phyloP scores from a whole-genome alignment of 1,140 invertebrate species.

The Trichomalopsis sarcophagae region DNA sequence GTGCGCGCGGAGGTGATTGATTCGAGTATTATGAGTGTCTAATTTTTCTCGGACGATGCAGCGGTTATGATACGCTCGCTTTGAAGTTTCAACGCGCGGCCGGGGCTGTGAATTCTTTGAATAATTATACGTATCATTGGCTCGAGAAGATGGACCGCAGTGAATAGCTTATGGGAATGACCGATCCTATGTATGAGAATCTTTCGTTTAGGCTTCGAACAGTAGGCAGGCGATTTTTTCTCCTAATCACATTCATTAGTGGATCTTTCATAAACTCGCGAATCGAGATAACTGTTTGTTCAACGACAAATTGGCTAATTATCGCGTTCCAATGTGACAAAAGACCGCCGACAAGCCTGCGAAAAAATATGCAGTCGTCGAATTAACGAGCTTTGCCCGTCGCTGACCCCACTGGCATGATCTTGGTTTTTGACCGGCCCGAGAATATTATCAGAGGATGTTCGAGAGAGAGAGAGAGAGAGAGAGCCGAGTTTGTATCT shows the following conservation, averaged over 20 bases:
- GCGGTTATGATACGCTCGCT: constrained; percentile 41
- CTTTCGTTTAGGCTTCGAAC: not conserved
- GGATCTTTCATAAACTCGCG: not conserved
- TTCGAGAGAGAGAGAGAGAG: constrained; percentile 36
- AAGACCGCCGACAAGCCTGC: constrained; percentile 53
- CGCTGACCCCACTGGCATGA: constrained; percentile 61
- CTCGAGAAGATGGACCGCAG: not conserved
- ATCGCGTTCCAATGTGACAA: constrained; percentile 55
- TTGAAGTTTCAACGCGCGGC: not conserved
- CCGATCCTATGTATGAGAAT: too few relatives aligned
- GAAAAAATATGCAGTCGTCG: constrained; percentile 36
- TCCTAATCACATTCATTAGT: not conserved
- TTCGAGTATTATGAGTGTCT: constrained; percentile 45
- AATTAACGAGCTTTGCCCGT: constrained; percentile 67
- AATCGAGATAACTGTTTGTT: not conserved
- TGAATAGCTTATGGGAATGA: too few relatives aligned
- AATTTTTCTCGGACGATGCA: constrained; percentile 29
- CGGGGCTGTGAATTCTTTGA: constrained; percentile 29
- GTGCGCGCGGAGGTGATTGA: constrained; percentile 29
- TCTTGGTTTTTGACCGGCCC: constrained; percentile 60
- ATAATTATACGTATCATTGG: constrained; percentile 30
- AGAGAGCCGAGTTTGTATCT: constrained; percentile 40
- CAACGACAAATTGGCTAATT: not conserved
- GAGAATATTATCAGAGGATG: constrained; percentile 51
- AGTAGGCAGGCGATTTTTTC: not conserved